These are phyloP conservation scores for Scyliorhinus canicula DNA, from an alignment of 2,797 vertebrate genomes.

Conservation along the genomic window DNA sequence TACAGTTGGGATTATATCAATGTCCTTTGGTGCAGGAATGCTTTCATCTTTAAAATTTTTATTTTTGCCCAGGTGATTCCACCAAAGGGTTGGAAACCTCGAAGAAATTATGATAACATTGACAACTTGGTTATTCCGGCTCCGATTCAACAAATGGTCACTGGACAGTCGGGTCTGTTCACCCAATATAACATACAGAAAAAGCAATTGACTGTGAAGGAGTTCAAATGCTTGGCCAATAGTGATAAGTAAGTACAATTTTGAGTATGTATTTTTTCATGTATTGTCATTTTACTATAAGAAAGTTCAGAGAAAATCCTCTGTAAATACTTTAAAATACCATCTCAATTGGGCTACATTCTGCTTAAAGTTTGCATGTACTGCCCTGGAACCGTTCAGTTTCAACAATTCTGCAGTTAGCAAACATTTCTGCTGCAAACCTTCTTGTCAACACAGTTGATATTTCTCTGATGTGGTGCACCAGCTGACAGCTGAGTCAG, in stretches of 20 bases:
- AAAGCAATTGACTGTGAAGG: conserved; percentile 86
- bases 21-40: not conserved
- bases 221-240: conserved; percentile 87
- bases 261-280: not conserved
- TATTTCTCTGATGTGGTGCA: not conserved
- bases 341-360: not conserved
- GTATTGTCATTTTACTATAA: not conserved
- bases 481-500: not conserved
- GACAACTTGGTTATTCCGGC: conserved; percentile 87
- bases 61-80: conserved; percentile 72
- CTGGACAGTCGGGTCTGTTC: conserved; percentile 87
- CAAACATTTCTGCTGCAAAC: not conserved
- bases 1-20: not conserved
- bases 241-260: conserved; percentile 74
- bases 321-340: not conserved
- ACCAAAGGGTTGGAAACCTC: conserved; percentile 87
- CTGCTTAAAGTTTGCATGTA: not conserved
- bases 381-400: not conserved
- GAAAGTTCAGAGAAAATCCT: not conserved
- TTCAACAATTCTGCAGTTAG: not conserved
- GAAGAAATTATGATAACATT: conserved; percentile 84
- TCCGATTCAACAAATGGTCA: conserved; percentile 93
- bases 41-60: conserved; percentile 1
- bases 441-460: not conserved
- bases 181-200: conserved; percentile 96